Conservation (phyloP, 2,113 vertebrate genomes). For the Crocuta crocuta region DNA sequence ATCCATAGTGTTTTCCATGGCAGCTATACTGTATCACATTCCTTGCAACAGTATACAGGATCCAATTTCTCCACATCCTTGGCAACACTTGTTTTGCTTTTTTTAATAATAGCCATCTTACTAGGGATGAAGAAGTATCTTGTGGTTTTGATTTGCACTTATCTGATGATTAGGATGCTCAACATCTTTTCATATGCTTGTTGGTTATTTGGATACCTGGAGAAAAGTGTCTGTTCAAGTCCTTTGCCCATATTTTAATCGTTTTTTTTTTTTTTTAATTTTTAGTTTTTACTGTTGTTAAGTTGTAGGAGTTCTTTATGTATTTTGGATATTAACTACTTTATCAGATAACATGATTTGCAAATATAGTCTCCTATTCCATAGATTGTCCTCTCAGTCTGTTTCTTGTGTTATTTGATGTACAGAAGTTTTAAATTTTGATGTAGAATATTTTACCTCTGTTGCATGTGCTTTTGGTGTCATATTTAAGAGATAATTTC, state of each 20-base stretch:
- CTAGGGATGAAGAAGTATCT: not conserved
- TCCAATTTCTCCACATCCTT: not conserved
- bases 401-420: not conserved
- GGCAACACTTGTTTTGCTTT: not conserved
- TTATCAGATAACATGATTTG: not conserved
- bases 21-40: not conserved
- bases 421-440: not conserved
- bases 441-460: not conserved
- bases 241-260: not conserved
- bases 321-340: not conserved
- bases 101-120: not conserved
- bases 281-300: not conserved
- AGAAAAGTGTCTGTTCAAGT: not conserved
- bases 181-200: not conserved
- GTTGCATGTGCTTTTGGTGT: not conserved
- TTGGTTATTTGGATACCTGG: not conserved
- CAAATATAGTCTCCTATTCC: not conserved
- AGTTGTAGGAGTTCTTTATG: not conserved
- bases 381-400: not conserved
- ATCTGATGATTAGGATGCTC: not conserved
- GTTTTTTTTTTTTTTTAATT: not conserved
- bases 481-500: not conserved
- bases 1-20: not conserved
- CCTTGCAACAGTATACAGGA: not conserved
- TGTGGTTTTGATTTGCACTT: conserved; percentile 10